Evolutionary conservation across 2,113 vertebrate genomes (phyloP), one percentile per base, ranked within the genome.

Genomic region (Pedetes capensis): DNA sequence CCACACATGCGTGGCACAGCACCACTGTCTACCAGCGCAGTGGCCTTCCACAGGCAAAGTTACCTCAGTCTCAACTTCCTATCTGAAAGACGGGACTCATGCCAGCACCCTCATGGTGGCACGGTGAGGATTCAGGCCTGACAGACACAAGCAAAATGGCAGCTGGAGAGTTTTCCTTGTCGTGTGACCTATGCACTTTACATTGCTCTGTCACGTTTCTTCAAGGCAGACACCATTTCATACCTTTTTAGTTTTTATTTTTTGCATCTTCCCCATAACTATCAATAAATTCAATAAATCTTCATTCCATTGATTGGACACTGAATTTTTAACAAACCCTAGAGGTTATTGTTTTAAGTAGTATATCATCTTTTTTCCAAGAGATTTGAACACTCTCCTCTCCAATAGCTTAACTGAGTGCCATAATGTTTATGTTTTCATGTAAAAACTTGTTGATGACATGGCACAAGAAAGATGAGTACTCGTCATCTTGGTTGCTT

Each of bases 321-420:
- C 66, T 90, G 80, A 91, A 83, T 87, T 92, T 95, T 93, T 81
- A 87, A 87, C 92, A n/a, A 91, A 51, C 18, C 49, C 74, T 61
- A 47, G 95, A 95, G 85, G 81, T 72, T 39, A 63, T 74, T 95
- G 71, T 87, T 92, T 85, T 78, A 85, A 95, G 85, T 93, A 84
- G 88, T 79, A 68, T 1, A 78, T 68, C 75, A 42, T 53, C n/a
- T 79, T 79, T 74, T 34, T 68, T 51, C 88, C 37, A 92, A 91
- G 61, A 83, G 53, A 90, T 66, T 80, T 84, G 82, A 69, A 64
- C 71, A 32, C 12, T 61, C 10, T 66, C 57, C 16, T 84, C 86
- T 71, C 82, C 81, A 92, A 71, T 63, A 47, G 32, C 64, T 68
- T 87, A 20, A 39, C 64, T 27, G 55, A 44, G n/a, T 53, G 27